Conservation (phyloP, 1,140 invertebrate species). For the Bicyclus anynana region DNA sequence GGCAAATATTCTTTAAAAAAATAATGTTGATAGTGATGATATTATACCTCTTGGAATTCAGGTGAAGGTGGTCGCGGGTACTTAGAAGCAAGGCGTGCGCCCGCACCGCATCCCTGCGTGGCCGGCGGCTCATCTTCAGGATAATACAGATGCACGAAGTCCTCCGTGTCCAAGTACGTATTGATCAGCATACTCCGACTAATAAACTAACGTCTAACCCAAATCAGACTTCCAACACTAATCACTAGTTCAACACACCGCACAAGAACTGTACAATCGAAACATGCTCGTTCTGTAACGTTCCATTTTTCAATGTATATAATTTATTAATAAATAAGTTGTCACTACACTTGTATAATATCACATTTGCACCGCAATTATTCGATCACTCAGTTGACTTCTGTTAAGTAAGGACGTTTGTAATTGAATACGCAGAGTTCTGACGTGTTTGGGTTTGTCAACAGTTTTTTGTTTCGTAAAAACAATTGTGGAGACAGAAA, state of each 20-base stretch:
- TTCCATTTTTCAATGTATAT: conserved; percentile 57
- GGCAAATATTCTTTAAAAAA: no score
- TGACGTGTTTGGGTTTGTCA: neutral
- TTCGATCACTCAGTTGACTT: conserved; percentile 21
- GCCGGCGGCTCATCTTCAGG: conserved; percentile 62
- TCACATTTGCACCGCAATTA: conserved; percentile 54
- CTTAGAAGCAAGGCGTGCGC: conserved; percentile 63
- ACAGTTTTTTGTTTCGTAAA: neutral
- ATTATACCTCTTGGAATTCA: conserved; percentile 62
- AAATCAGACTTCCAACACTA: conserved; percentile 53
- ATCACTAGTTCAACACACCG: conserved; percentile 48
- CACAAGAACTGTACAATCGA: conserved; percentile 50
- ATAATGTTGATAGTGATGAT: no score
- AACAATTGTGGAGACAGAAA: neutral
- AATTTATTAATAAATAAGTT: conserved; percentile 38
- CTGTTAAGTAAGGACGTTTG: neutral
- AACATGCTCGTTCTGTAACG: conserved; percentile 45
- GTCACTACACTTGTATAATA: conserved; percentile 63
- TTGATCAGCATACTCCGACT: conserved; percentile 70
- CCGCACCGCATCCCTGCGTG: conserved; percentile 60
- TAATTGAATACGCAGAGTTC: neutral
- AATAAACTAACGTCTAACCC: conserved; percentile 54
- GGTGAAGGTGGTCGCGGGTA: conserved; percentile 60
- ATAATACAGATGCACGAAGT: conserved; percentile 72
- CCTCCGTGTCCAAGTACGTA: conserved; percentile 71